Evolutionary conservation across 2,888 invertebrate genomes (phyloP).

Genomic region (Hirtodrosophila trivittata): DNA sequence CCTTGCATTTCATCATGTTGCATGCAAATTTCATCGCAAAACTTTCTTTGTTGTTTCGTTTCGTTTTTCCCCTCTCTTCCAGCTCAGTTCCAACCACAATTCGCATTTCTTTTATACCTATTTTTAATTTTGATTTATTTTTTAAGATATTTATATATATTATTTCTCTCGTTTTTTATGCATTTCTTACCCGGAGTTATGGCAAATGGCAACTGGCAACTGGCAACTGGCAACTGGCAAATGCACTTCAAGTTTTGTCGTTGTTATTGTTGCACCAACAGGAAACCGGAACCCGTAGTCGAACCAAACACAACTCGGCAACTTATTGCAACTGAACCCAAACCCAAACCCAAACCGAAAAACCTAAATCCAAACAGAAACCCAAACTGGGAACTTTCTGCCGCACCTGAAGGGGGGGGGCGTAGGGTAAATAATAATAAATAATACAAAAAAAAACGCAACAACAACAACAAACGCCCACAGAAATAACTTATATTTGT

Average conservation of each 20-base stretch:
- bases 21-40: conserved; percentile 50
- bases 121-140: too few relatives aligned
- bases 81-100: not conserved
- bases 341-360: conserved; percentile 21
- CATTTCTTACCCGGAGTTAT: too few relatives aligned
- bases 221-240: not conserved
- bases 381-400: too few relatives aligned
- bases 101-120: not conserved
- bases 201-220: too few relatives aligned
- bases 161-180: too few relatives aligned
- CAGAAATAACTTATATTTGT: conserved; percentile 49
- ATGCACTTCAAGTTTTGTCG: conserved; percentile 3
- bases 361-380: conserved; percentile 4
- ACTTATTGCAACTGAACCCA: conserved; percentile 52
- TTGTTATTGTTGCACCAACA: conserved; percentile 19
- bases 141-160: too few relatives aligned
- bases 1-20: conserved; percentile 55
- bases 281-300: conserved; percentile 60
- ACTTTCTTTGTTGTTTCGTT: conserved; percentile 28
- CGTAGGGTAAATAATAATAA: too few relatives aligned
- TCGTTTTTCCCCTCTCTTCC: not conserved
- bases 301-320: conserved; percentile 57
- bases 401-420: conserved; percentile 17
- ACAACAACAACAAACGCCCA: conserved; percentile 25
- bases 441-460: too few relatives aligned